These are phyloP conservation scores for Dicranocentrus wangi DNA, from an alignment of 2,888 invertebrate genomes.

Conservation along the genomic window DNA sequence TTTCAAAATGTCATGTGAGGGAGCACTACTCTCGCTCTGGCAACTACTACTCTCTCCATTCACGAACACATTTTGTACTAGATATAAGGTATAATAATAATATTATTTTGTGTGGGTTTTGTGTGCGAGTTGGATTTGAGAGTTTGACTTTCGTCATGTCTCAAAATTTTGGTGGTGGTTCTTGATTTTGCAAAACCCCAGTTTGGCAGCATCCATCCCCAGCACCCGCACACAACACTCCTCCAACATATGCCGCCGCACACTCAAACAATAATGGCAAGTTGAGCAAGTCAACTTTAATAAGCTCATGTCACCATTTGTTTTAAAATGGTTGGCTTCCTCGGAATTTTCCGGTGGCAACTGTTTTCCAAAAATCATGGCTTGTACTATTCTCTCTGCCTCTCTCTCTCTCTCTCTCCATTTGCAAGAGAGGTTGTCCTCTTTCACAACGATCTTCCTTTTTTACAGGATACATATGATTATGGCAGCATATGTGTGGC, in stretches of 20 bases:
- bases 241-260: slow-evolving; percentile 37
- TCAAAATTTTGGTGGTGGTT: neutral
- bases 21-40: too few relatives aligned
- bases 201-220: neutral
- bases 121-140: slow-evolving; percentile 13
- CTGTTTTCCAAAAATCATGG: neutral
- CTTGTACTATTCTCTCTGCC: too few relatives aligned
- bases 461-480: too few relatives aligned
- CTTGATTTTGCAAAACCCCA: slow-evolving; percentile 20
- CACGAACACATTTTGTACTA: too few relatives aligned
- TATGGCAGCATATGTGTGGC: too few relatives aligned
- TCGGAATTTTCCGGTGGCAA: neutral
- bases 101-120: slow-evolving; percentile 15
- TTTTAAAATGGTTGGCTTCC: slow-evolving; percentile 8
- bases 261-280: slow-evolving; percentile 52
- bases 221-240: neutral
- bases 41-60: too few relatives aligned
- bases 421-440: too few relatives aligned
- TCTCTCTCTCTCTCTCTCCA: too few relatives aligned
- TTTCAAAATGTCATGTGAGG: too few relatives aligned
- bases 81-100: too few relatives aligned
- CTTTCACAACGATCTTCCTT: too few relatives aligned
- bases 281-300: slow-evolving; percentile 53
- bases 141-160: slow-evolving; percentile 9
- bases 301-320: slow-evolving; percentile 54